These are phyloP conservation scores for Anadara kagoshimensis DNA, from an alignment of 1,140 invertebrate species.

Conservation along the genomic window DNA sequence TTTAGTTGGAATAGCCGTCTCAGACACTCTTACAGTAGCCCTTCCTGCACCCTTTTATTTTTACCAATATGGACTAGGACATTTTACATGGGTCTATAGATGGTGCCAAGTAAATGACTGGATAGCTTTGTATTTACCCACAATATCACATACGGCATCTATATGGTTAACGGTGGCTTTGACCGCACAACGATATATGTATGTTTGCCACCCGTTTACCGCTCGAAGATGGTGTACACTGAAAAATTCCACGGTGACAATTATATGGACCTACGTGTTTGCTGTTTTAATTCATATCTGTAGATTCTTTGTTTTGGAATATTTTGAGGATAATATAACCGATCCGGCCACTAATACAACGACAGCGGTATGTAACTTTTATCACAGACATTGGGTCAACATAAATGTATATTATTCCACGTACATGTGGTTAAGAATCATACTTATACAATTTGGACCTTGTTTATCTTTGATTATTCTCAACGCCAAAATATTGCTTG, in stretches of 20 bases:
- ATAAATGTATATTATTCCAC: constrained; percentile 13
- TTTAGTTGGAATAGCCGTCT: constrained; percentile 36
- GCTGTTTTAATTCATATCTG: constrained; percentile 33
- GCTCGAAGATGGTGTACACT: constrained; percentile 33
- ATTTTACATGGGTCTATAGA: constrained; percentile 13
- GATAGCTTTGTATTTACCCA: constrained; percentile 38
- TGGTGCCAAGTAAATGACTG: constrained; percentile 24
- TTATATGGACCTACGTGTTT: constrained; percentile 29
- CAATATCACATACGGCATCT: constrained; percentile 41
- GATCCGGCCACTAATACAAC: constrained; percentile 8
- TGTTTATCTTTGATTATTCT: constrained; percentile 39
- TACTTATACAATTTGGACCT: constrained; percentile 45
- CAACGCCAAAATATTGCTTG: constrained; percentile 36
- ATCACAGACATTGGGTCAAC: constrained; percentile 15
- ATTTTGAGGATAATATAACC: not conserved
- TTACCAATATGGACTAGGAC: constrained; percentile 24
- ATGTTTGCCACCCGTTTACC: constrained; percentile 35
- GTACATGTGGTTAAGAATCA: constrained; percentile 36
- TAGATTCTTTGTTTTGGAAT: constrained; percentile 28
- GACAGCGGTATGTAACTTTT: constrained; percentile 4
- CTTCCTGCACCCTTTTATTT: constrained; percentile 44
- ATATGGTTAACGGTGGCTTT: constrained; percentile 39
- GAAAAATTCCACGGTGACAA: constrained; percentile 32
- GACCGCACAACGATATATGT: constrained; percentile 33
- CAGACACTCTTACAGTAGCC: constrained; percentile 33